Conservation (phyloP, 2,113 vertebrate genomes). For the Gymnorhina tibicen region DNA sequence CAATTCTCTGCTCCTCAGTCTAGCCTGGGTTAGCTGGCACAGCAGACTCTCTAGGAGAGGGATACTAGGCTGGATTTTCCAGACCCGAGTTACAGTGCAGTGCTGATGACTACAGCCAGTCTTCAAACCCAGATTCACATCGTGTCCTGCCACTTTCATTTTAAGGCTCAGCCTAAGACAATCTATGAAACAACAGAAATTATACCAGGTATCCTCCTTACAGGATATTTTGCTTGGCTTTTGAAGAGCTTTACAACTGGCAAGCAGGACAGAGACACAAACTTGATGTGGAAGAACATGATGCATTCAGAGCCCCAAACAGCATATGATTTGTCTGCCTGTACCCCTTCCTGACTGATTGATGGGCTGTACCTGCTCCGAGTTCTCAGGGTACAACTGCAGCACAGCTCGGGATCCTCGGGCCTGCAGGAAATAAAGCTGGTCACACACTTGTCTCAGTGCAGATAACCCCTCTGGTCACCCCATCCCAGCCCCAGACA, state of each 20-base stretch:
- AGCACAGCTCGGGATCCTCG: slow-evolving; percentile 88
- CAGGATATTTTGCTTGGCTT: neutral
- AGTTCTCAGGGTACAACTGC: slow-evolving; percentile 94
- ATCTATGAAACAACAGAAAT: neutral
- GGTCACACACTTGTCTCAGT: neutral
- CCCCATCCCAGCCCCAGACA: neutral
- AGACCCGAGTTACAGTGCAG: neutral
- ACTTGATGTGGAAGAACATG: accelerated
- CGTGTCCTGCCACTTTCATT: neutral
- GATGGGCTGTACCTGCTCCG: slow-evolving; percentile 82
- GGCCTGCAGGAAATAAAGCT: slow-evolving; percentile 68
- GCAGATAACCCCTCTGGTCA: neutral
- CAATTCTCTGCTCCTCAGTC: neutral
- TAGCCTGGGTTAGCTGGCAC: neutral
- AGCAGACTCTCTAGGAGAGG: neutral
- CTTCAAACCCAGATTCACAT: neutral
- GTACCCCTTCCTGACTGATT: neutral
- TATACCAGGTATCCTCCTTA: neutral
- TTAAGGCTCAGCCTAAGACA: neutral
- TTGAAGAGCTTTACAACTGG: neutral
- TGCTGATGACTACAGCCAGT: neutral
- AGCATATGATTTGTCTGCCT: neutral
- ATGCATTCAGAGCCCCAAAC: neutral
- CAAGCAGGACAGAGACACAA: neutral
- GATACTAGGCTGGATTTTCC: neutral